Evolutionary conservation across 2,888 invertebrate species (phyloP).

Genomic region (Caenorhabditis becei): DNA sequence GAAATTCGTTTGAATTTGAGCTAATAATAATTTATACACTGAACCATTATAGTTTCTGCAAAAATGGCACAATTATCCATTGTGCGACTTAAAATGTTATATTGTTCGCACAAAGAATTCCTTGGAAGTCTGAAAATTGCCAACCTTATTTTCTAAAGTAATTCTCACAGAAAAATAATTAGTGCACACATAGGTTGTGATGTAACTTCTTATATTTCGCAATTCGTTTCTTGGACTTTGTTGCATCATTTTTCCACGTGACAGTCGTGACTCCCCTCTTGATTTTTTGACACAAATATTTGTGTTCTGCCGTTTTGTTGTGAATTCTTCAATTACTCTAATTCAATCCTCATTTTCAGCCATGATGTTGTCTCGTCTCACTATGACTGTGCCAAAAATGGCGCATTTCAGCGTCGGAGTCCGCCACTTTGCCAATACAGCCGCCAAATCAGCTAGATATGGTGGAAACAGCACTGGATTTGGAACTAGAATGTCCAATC

Average conservation of each 20-base stretch:
- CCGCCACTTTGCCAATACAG: slow-evolving; percentile 61
- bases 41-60: too few species aligned
- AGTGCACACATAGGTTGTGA: too few species aligned
- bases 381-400: slow-evolving; percentile 53
- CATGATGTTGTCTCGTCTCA: slow-evolving; percentile 70
- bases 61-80: too few species aligned
- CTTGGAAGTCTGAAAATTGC: too few species aligned
- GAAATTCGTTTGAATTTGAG: slow-evolving; percentile 18
- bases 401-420: slow-evolving; percentile 26
- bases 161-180: too few species aligned
- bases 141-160: too few species aligned
- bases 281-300: slow-evolving; percentile 1
- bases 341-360: too few species aligned
- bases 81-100: too few species aligned
- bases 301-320: not conserved
- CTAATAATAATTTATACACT: too few species aligned
- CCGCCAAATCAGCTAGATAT: slow-evolving; percentile 63
- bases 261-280: slow-evolving; percentile 6
- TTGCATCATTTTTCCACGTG: slow-evolving; percentile 59
- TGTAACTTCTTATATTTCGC: too few species aligned
- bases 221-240: slow-evolving; percentile 13
- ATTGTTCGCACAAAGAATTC: too few species aligned
- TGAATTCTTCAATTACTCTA: too few species aligned
- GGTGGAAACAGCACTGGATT: slow-evolving; percentile 59
- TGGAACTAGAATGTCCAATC: slow-evolving; percentile 42